Evolutionary conservation across 1,140 invertebrate genomes (phyloP).

Genomic region (Pinna nobilis): DNA sequence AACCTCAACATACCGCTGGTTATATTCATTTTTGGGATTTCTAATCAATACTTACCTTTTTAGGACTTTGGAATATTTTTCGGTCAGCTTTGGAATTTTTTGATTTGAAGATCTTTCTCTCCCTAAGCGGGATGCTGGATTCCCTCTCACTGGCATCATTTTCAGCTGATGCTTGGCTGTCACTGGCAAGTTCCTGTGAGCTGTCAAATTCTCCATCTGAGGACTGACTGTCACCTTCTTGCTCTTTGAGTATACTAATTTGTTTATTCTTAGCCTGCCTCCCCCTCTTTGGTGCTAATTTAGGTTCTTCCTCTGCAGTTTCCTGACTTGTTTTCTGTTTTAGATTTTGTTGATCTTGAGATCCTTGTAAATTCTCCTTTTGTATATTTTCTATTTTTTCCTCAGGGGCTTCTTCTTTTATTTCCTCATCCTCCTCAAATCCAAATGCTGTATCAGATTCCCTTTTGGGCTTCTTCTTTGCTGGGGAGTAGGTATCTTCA

Average conservation of each 20-base stretch:
- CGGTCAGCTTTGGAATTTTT: conserved; percentile 47
- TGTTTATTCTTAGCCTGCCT: too few relatives aligned
- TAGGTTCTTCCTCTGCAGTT: conserved; percentile 1
- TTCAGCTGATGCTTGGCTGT: conserved; percentile 39
- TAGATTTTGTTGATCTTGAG: background rate
- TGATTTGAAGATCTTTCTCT: conserved; percentile 60
- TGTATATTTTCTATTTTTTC: background rate
- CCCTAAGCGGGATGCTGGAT: conserved; percentile 32
- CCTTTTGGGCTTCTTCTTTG: background rate
- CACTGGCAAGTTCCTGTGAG: conserved; percentile 48
- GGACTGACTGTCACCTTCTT: conserved; percentile 25
- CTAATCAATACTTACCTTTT: conserved; percentile 49
- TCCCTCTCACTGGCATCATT: too few relatives aligned
- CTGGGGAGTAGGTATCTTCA: background rate
- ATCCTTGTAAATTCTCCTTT: background rate
- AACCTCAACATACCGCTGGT: too few relatives aligned
- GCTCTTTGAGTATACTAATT: background rate
- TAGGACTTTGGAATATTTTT: conserved; percentile 46
- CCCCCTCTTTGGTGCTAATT: background rate
- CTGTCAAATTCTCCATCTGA: conserved; percentile 40
- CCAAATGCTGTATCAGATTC: conserved; percentile 8
- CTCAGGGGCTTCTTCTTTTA: conserved; percentile 9
- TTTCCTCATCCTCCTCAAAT: conserved; percentile 8
- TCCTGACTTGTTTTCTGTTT: background rate
- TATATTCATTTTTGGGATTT: background rate